phyloP scores from a whole-genome alignment of 2,797 vertebrate species.

The Borostomias antarcticus region DNA sequence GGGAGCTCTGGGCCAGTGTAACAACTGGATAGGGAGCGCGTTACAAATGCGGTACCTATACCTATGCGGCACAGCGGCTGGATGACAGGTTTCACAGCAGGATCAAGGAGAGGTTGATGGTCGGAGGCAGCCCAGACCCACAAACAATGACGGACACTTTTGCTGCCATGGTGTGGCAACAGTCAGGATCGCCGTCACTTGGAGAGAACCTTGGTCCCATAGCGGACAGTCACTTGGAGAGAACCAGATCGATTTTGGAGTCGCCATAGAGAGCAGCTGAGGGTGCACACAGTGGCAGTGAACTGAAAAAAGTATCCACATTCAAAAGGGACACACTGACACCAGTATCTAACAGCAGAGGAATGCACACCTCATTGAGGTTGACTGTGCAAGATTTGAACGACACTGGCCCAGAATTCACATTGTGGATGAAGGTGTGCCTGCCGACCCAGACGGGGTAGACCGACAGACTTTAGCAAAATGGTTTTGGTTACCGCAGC shows the following conservation, averaged over 20 bases:
- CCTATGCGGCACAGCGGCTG: slow-evolving; percentile 15
- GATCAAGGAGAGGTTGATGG: slow-evolving; percentile 4
- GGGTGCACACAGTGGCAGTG: no score
- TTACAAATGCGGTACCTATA: no score
- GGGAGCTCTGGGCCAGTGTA: no score
- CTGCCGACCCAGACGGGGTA: not conserved
- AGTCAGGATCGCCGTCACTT: slow-evolving; percentile 4
- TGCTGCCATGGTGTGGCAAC: slow-evolving; percentile 20
- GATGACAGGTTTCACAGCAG: not conserved
- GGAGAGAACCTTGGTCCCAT: not conserved
- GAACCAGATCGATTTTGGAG: not conserved
- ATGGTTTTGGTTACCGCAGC: slow-evolving; percentile 10
- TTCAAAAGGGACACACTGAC: no score
- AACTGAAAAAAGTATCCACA: no score
- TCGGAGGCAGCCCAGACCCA: slow-evolving; percentile 14
- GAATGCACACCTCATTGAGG: not conserved
- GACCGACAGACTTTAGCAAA: slow-evolving; percentile 9
- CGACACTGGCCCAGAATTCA: not conserved
- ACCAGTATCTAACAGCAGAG: no score
- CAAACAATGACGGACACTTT: slow-evolving; percentile 12
- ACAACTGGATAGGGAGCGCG: no score
- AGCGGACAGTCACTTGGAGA: not conserved
- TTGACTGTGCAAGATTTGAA: slow-evolving; percentile 14
- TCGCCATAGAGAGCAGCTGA: no score
- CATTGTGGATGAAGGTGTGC: slow-evolving; percentile 7